Conservation (phyloP, 2,797 vertebrate species). For the Acestrorhynchus altus region DNA sequence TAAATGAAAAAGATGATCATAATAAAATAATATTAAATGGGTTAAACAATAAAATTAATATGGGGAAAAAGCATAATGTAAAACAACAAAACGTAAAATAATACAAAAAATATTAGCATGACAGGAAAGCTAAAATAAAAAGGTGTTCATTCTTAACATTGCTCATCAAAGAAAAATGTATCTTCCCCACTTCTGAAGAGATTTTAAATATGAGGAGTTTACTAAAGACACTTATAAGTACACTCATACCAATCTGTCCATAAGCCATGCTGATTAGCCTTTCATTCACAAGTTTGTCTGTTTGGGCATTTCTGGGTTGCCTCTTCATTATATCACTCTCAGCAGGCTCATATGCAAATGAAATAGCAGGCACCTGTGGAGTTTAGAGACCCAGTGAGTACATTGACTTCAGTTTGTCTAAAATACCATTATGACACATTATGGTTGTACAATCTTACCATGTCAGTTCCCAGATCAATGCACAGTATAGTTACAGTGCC, state of each 20-base stretch:
- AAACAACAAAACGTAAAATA: too few species aligned
- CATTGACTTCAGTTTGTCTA: not conserved
- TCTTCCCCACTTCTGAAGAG: too few species aligned
- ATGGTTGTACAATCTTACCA: constrained; percentile 75
- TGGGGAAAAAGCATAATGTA: too few species aligned
- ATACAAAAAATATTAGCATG: too few species aligned
- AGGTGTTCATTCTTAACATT: too few species aligned
- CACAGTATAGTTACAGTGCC: constrained; percentile 97
- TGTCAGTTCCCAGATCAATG: constrained; percentile 97
- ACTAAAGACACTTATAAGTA: too few species aligned
- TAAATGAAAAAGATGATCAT: too few species aligned
- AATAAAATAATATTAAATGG: too few species aligned
- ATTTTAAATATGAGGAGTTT: too few species aligned
- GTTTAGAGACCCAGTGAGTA: not conserved
- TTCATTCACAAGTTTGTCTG: constrained; percentile 95
- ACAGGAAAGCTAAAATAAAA: too few species aligned
- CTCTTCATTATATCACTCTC: constrained; percentile 99
- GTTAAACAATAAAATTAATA: too few species aligned
- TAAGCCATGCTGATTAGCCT: constrained; percentile 96
- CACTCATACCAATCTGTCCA: constrained; percentile 90
- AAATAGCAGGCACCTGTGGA: constrained; percentile 92
- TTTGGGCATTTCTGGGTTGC: constrained; percentile 93
- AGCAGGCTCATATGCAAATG: constrained; percentile 93
- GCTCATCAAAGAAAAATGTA: too few species aligned
- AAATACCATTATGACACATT: not conserved